Evolutionary conservation across 2,113 vertebrate genomes (phyloP).

Genomic region (Nesoenas mayeri): DNA sequence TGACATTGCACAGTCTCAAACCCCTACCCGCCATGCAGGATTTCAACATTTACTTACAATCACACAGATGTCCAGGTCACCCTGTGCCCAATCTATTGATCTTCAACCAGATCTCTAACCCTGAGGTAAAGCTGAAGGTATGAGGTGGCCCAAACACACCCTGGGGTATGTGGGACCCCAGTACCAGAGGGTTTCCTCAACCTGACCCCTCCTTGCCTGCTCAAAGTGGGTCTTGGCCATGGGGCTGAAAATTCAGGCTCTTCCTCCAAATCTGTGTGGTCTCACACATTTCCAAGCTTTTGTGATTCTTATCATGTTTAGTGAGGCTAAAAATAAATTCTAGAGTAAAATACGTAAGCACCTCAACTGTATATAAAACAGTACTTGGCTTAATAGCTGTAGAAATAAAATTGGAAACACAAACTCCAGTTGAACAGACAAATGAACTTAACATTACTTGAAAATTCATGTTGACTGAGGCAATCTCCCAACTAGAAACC

Average conservation of each 20-base stretch:
- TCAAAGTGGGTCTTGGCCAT: not conserved
- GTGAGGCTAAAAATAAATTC: not conserved
- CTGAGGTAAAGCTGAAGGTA: not conserved
- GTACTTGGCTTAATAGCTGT: not conserved
- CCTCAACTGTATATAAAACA: not conserved
- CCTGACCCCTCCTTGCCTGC: rapidly evolving
- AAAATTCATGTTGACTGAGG: not conserved
- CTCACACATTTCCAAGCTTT: not conserved
- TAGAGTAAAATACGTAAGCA: not conserved
- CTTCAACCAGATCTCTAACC: not conserved
- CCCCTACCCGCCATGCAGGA: not conserved
- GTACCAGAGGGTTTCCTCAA: rapidly evolving
- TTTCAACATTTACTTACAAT: not conserved
- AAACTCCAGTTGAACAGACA: not conserved
- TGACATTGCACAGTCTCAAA: not conserved
- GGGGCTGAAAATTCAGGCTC: not conserved
- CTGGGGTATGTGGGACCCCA: too few relatives aligned
- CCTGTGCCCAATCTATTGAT: rapidly evolving
- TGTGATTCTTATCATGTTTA: not conserved
- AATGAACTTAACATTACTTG: not conserved
- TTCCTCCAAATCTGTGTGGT: not conserved
- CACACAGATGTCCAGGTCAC: not conserved
- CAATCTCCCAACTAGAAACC: not conserved
- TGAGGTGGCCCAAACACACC: rapidly evolving
- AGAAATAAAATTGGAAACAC: not conserved